phyloP scores from a whole-genome alignment of 2,113 vertebrate species.

The Periophthalmus modestus region DNA sequence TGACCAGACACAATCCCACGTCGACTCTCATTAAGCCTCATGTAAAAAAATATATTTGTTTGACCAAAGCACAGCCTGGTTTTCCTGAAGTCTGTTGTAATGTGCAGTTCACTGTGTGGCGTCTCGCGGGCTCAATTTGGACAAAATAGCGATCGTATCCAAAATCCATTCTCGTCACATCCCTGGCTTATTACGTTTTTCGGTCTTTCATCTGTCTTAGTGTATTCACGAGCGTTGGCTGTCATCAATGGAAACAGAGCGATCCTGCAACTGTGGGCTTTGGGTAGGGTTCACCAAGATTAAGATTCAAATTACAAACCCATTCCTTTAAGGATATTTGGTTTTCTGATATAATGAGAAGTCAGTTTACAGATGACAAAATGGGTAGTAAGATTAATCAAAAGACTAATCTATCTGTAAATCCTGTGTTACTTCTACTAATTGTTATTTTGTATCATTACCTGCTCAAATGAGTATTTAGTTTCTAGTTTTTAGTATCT shows the following conservation, averaged over 20 bases:
- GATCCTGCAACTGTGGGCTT: background rate
- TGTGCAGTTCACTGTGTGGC: background rate
- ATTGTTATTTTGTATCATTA: background rate
- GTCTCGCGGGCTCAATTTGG: background rate
- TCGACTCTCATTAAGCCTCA: background rate
- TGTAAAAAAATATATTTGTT: background rate
- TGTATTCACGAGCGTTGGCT: no score
- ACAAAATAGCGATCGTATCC: background rate
- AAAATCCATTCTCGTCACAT: background rate
- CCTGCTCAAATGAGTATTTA: background rate
- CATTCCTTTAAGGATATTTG: background rate
- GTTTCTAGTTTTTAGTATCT: background rate
- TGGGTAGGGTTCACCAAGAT: background rate
- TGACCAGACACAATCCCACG: slow-evolving; percentile 1
- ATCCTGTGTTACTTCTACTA: background rate
- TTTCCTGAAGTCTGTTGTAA: background rate
- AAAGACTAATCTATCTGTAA: no score
- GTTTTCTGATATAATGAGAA: background rate
- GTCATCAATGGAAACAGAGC: background rate
- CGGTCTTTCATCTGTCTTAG: no score
- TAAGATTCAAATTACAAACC: background rate
- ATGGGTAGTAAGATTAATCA: no score
- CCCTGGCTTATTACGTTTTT: background rate
- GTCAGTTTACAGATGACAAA: no score
- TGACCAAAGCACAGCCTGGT: background rate